phyloP scores from a whole-genome alignment of 2,797 vertebrate genomes.

The Phataginus tetradactyla region DNA sequence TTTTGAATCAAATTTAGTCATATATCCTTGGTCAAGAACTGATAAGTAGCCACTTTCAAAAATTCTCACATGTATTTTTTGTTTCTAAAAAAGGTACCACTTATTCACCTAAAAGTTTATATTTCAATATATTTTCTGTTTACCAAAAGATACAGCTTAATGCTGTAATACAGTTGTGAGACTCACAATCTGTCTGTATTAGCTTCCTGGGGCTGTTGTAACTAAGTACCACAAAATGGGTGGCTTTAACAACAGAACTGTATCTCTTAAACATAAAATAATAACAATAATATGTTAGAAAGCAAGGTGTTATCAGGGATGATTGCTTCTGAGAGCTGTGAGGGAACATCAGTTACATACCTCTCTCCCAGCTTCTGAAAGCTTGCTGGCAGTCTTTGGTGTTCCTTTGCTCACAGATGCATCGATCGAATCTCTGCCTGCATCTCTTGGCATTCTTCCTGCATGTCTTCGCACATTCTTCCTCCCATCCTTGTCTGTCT shows the following conservation, averaged over 20 bases:
- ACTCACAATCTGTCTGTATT: background rate
- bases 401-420: background rate
- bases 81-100: background rate
- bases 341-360: background rate
- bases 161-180: background rate
- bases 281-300: background rate
- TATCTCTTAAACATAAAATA: no score
- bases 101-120: background rate
- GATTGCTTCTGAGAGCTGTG: background rate
- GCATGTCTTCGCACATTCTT: background rate
- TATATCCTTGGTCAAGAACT: background rate
- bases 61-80: background rate
- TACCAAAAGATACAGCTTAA: background rate
- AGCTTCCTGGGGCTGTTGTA: background rate
- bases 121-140: background rate
- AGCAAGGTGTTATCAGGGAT: background rate
- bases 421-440: background rate
- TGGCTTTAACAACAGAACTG: background rate
- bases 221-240: background rate
- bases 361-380: background rate
- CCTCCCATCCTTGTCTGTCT: background rate
- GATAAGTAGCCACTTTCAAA: background rate
- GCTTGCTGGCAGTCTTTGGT: background rate
- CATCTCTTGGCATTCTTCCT: background rate
- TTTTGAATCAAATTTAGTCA: background rate